A percentile compares a stretch with the other conserved stretches of the same genome.
Evolutionary conservation across 2,888 invertebrate genomes (phyloP).

Genomic region (Silvanus unidentatus): DNA sequence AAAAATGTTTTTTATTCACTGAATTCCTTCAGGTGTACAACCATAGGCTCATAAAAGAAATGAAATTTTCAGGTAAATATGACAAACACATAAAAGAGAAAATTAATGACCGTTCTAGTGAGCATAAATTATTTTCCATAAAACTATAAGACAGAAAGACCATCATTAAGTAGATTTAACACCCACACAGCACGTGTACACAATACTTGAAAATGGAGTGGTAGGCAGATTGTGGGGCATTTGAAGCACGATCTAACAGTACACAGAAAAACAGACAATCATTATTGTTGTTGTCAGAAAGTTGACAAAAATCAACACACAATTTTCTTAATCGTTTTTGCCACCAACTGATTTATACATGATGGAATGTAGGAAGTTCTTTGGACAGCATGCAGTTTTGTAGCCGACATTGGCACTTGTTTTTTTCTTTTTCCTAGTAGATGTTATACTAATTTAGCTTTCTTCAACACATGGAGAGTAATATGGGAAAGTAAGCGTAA

Average conservation of each 20-base stretch:
- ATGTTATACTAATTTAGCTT: neutral
- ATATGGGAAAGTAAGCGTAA: slow-evolving; percentile 15
- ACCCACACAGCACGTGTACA: slow-evolving; percentile 3
- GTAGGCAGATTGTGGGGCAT: slow-evolving; percentile 28
- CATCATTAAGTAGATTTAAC: neutral
- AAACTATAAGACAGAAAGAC: no score
- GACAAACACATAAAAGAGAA: no score
- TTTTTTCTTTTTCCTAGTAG: slow-evolving; percentile 6
- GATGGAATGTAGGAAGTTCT: slow-evolving; percentile 37
- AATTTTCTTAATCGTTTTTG: slow-evolving; percentile 22
- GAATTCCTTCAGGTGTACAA: no score
- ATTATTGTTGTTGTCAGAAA: no score
- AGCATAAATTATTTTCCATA: no score
- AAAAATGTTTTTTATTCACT: no score
- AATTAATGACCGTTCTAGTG: no score
- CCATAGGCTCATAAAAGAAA: no score
- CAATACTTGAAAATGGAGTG: neutral
- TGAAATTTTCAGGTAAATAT: no score
- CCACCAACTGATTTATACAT: slow-evolving; percentile 32
- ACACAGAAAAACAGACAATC: slow-evolving; percentile 2
- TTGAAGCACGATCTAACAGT: slow-evolving; percentile 33
- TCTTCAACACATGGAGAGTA: no score
- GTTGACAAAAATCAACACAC: slow-evolving; percentile 35
- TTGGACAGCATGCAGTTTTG: neutral
- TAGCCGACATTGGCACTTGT: neutral